Conservation (phyloP, 2,888 invertebrate species). For the Hartigia nigra region DNA sequence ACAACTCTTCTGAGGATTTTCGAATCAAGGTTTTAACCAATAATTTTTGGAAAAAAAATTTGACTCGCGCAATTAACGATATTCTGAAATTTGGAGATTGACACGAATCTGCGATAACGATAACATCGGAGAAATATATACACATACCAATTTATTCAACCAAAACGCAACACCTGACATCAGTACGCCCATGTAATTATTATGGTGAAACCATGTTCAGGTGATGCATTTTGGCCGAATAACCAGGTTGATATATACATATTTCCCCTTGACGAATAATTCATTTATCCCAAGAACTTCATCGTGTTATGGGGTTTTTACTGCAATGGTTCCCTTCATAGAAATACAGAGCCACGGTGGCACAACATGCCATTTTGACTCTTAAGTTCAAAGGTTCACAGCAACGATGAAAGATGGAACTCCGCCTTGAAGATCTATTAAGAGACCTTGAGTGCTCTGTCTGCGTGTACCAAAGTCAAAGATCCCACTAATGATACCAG, state of each 20-base stretch:
- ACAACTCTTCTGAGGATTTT: not conserved
- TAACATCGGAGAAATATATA: too few species aligned
- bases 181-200: too few species aligned
- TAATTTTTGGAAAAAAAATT: not conserved
- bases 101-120: too few species aligned
- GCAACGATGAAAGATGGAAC: not conserved
- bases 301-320: not conserved
- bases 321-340: not conserved
- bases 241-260: not conserved
- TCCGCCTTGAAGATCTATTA: constrained; percentile 31
- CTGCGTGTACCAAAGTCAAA: constrained; percentile 72
- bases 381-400: not conserved
- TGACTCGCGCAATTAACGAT: not conserved
- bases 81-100: not conserved
- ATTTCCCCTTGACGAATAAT: not conserved
- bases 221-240: not conserved
- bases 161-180: too few species aligned
- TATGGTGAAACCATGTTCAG: too few species aligned
- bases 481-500: constrained; percentile 85
- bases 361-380: not conserved
- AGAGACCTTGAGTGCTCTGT: constrained; percentile 56
- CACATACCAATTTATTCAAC: too few species aligned
- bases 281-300: not conserved
- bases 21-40: not conserved
- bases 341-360: not conserved